phyloP scores from a whole-genome alignment of 2,113 vertebrate genomes.

The Saccopteryx bilineata region DNA sequence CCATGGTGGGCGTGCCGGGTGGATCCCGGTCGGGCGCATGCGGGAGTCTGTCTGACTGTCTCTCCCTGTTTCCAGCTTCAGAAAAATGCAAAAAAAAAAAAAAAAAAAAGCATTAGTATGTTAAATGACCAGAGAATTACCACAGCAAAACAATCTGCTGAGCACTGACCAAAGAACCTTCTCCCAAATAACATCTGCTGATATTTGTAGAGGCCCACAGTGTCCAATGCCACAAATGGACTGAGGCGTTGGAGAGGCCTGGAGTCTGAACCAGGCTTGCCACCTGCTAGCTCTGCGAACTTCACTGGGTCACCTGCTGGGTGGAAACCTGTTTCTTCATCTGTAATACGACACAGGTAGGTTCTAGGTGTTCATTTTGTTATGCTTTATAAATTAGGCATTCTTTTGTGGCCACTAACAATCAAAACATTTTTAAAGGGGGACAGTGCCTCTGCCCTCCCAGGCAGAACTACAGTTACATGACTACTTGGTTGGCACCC shows the following conservation, averaged over 20 bases:
- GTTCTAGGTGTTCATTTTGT: not conserved
- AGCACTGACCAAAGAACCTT: not conserved
- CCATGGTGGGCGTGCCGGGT: too few relatives aligned
- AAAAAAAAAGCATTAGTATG: not conserved
- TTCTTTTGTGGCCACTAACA: not conserved
- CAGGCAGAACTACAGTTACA: not conserved
- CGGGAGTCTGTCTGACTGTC: too few relatives aligned
- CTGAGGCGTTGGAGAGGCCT: not conserved
- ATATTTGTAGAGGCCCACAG: not conserved
- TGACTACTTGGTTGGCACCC: not conserved
- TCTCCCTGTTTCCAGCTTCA: too few relatives aligned
- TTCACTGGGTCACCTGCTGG: not conserved
- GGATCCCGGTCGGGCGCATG: too few relatives aligned
- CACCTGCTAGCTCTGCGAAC: not conserved
- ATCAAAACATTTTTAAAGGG: not conserved
- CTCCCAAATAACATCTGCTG: constrained; percentile 42
- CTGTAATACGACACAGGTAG: not conserved
- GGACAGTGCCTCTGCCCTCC: not conserved
- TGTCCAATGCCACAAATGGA: not conserved
- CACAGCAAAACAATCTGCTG: constrained; percentile 13
- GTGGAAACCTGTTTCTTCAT: not conserved
- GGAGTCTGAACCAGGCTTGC: not conserved
- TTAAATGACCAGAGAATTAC: constrained; percentile 30
- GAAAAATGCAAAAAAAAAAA: too few relatives aligned
- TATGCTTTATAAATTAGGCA: not conserved